Evolutionary conservation across 2,888 invertebrate species (phyloP).

Genomic region (Troilus luridus): DNA sequence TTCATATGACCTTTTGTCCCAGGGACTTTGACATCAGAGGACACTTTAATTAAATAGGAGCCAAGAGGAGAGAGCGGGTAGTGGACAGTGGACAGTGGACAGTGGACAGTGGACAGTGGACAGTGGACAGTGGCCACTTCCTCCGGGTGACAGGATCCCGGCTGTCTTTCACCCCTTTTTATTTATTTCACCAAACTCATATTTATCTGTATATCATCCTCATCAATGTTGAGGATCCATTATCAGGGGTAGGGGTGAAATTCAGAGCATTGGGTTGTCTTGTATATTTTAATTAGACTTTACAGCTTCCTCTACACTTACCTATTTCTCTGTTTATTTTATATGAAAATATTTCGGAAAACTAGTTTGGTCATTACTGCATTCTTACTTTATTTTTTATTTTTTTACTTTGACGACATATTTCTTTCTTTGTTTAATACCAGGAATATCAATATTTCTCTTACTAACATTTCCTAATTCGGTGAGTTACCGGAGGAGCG

Average conservation of each 20-base stretch:
- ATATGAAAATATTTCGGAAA: no score
- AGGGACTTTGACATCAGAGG: constrained; percentile 25
- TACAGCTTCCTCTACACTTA: not conserved
- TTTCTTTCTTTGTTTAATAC: no score
- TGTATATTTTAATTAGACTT: not conserved
- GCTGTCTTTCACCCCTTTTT: not conserved
- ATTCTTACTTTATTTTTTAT: no score
- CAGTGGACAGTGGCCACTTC: not conserved
- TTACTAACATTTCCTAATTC: no score
- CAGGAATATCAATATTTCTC: no score
- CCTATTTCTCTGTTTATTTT: no score
- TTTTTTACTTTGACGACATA: no score
- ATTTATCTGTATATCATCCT: not conserved
- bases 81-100: no score
- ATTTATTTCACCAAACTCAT: not conserved
- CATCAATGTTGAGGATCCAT: not conserved
- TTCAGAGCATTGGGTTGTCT: not conserved
- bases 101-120: not conserved
- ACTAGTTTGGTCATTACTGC: no score
- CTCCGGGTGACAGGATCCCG: not conserved
- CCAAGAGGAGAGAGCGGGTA: not conserved
- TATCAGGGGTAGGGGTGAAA: not conserved
- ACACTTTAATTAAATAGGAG: constrained; percentile 14
- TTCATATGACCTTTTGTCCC: constrained; percentile 12
- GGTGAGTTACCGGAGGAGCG: no score